phyloP scores from a whole-genome alignment of 2,797 vertebrate genomes.

The Xenopus petersii region DNA sequence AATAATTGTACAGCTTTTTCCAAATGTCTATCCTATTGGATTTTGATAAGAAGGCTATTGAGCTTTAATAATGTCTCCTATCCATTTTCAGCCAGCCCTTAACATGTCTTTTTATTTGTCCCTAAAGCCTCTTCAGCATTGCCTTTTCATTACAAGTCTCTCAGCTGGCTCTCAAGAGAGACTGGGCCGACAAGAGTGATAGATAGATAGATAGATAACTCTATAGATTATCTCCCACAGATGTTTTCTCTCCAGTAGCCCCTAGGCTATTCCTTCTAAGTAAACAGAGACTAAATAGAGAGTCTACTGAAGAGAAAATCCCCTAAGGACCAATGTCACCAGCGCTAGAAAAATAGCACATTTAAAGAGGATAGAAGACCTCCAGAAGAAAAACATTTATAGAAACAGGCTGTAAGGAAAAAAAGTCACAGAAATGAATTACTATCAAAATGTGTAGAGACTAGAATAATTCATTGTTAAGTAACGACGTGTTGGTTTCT shows the following conservation, averaged over 20 bases:
- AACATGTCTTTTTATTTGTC: constrained; percentile 78
- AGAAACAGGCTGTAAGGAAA: constrained; percentile 54
- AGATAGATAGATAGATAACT: constrained; percentile 81
- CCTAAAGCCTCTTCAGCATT: constrained; percentile 76
- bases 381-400: background rate
- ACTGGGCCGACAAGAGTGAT: constrained; percentile 68
- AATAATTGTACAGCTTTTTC: constrained; percentile 74
- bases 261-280: constrained; percentile 73
- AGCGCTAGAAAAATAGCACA: constrained; percentile 35
- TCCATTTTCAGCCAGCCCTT: constrained; percentile 78
- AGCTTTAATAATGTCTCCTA: constrained; percentile 86
- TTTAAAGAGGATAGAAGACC: constrained; percentile 32
- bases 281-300: constrained; percentile 77
- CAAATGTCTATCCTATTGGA: constrained; percentile 75
- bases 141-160: constrained; percentile 76
- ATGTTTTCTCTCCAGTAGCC: constrained; percentile 76
- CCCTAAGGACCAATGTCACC: constrained; percentile 61
- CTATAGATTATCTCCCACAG: constrained; percentile 79
- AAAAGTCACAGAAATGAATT: constrained; percentile 4
- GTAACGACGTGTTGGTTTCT: background rate
- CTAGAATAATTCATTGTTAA: background rate
- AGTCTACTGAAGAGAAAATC: constrained; percentile 54
- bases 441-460: background rate
- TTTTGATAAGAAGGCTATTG: constrained; percentile 86
- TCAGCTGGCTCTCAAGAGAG: constrained; percentile 71